A percentile compares a stretch with the other conserved stretches of the same genome.
Conservation (phyloP, 2,888 invertebrate genomes). For the Lymantria monacha region DNA sequence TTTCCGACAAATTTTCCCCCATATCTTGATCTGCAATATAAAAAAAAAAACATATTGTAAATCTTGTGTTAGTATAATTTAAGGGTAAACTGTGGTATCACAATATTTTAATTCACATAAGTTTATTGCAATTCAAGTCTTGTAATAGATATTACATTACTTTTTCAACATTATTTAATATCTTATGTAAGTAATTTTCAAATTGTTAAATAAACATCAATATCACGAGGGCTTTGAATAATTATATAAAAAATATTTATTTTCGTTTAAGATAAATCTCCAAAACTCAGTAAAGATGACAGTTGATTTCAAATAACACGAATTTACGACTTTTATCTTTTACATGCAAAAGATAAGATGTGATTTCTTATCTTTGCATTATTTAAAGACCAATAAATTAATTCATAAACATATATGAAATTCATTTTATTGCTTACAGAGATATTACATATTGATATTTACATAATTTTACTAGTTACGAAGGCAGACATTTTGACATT, state of each 20-base stretch:
- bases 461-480: neutral
- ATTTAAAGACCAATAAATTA: neutral
- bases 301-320: too few relatives aligned
- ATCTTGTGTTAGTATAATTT: neutral
- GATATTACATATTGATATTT: neutral
- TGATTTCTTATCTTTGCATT: neutral
- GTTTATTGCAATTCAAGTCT: neutral
- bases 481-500: too few relatives aligned
- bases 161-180: too few relatives aligned
- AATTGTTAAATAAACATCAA: too few relatives aligned
- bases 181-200: too few relatives aligned
- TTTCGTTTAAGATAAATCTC: too few relatives aligned
- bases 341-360: neutral
- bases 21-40: slow-evolving; percentile 25
- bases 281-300: too few relatives aligned
- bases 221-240: too few relatives aligned
- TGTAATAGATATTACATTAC: too few relatives aligned
- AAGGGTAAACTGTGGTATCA: too few relatives aligned
- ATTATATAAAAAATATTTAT: too few relatives aligned
- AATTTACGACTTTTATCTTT: neutral
- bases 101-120: neutral
- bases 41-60: neutral
- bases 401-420: neutral
- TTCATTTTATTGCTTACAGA: neutral
- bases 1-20: slow-evolving; percentile 18